phyloP scores from a whole-genome alignment of 2,113 vertebrate species.

The Thamnophis sirtalis region DNA sequence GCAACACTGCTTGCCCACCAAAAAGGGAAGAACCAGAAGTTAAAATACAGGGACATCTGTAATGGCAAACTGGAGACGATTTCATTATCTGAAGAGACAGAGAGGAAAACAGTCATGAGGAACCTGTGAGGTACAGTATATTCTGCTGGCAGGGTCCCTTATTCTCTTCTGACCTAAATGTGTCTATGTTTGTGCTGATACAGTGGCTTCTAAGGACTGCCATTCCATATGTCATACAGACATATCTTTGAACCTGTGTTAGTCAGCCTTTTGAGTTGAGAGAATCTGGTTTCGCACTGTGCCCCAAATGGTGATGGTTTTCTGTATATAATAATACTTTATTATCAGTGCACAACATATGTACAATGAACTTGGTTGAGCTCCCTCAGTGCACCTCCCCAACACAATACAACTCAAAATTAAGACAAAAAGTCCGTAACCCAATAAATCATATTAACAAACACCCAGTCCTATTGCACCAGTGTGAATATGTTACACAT shows the following conservation, averaged over 20 bases:
- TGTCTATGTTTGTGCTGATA: background rate
- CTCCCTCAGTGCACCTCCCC: too few relatives aligned
- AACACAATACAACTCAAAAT: too few relatives aligned
- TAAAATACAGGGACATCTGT: constrained; percentile 96
- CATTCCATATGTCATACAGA: background rate
- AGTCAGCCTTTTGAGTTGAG: background rate
- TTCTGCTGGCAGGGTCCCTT: background rate
- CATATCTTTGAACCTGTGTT: background rate
- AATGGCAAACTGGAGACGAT: constrained; percentile 85
- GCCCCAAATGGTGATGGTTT: background rate
- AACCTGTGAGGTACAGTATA: background rate
- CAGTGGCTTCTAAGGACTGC: background rate
- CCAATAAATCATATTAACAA: too few relatives aligned
- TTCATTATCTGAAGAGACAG: constrained; percentile 72
- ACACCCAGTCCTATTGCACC: too few relatives aligned
- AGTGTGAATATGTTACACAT: too few relatives aligned
- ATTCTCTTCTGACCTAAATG: background rate
- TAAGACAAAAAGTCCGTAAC: too few relatives aligned
- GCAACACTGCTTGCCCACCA: constrained; percentile 88
- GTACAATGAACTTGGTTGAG: too few relatives aligned
- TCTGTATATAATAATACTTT: background rate
- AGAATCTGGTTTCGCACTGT: background rate
- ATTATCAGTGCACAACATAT: too few relatives aligned
- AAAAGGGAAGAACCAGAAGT: constrained; percentile 88
- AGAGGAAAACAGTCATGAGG: constrained; percentile 20